Evolutionary conservation across 23 tunicate species (phyloP).

Genomic region (Clavelina lepadiformis): DNA sequence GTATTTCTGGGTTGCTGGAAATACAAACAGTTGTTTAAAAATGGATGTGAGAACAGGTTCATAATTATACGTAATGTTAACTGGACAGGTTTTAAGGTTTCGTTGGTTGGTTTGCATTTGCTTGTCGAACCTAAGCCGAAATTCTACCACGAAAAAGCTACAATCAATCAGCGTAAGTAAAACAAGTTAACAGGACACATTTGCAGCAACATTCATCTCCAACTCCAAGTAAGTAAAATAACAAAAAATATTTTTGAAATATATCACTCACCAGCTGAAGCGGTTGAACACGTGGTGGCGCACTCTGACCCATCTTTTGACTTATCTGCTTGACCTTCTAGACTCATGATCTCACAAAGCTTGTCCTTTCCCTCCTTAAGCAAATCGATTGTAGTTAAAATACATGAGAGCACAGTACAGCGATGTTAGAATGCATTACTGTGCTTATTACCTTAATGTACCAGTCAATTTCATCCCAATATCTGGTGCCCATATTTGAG

Average conservation of each 20-base stretch:
- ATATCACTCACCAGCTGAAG: constrained; percentile 3
- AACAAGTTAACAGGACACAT: neutral
- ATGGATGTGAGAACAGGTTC: too few species aligned
- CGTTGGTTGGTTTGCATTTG: too few species aligned
- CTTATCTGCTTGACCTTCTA: constrained; percentile 38
- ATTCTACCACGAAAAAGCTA: too few species aligned
- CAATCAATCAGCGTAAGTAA: too few species aligned
- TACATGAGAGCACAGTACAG: neutral
- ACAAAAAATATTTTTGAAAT: neutral
- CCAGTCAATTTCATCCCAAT: constrained; percentile 95
- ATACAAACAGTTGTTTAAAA: too few species aligned
- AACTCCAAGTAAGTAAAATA: neutral
- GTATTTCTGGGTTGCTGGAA: too few species aligned
- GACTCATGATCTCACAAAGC: constrained; percentile 58
- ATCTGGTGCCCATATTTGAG: constrained; percentile 56
- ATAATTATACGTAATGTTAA: too few species aligned
- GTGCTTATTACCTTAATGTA: constrained; percentile 63
- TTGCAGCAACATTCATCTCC: neutral
- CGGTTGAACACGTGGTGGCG: constrained; percentile 24
- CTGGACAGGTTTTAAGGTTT: too few species aligned
- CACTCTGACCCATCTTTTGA: constrained; percentile 7
- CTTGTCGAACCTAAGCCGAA: too few species aligned
- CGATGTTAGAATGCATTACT: neutral
- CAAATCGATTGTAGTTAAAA: neutral
- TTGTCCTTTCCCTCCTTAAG: constrained; percentile 79